Evolutionary conservation across 1,140 invertebrate genomes (phyloP), one percentile per base, ranked within the genome.

Genomic region (Oedothorax gibbosus): DNA sequence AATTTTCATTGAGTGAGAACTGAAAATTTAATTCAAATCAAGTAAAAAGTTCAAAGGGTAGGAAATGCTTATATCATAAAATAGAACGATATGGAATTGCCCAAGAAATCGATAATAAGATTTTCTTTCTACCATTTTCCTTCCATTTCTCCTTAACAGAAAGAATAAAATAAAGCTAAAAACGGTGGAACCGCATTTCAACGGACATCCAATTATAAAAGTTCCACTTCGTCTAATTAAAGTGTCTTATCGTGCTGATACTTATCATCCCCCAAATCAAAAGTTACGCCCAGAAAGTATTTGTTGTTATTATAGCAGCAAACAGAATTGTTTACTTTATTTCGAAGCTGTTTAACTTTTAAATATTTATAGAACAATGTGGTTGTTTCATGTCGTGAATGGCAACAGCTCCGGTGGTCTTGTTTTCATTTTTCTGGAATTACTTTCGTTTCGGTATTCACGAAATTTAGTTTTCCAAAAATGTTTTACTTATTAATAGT

Each of bases 171-270:
- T 35, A 5, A 35, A 35, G 1, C 35, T 35, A 35, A 35, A 35
- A 35, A 35, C 5, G 35, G 35, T 35, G 35, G 35, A 35, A 21
- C 56, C n/a, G n/a, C n/a, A 75, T 35, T 11, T 35, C 54, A 75
- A 57, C 5, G 54, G 53, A 12, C 72, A 75, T 75, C 72, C 72
- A 75, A 75, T 75, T 75, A 75, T 57, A 75, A 56, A 75, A 75
- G 20, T 75, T 20, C 54, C 8, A 50, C 60, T 60, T 60, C 53
- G 9, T 11, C n/a, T 75, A 75, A 75, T 75, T 75, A 75, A 60
- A 50, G 15, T 49, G 15, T n/a, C 20, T 57, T 15, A n/a, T 35
- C 60, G 51, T 35, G 20, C 5, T 20, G 20, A 51, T 51, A 51
- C 68, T 53, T 51, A 18, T 54, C 49, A 71, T 35, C 35, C 35